phyloP scores from a whole-genome alignment of 2,888 invertebrate species.

The Uloborus plumipes region DNA sequence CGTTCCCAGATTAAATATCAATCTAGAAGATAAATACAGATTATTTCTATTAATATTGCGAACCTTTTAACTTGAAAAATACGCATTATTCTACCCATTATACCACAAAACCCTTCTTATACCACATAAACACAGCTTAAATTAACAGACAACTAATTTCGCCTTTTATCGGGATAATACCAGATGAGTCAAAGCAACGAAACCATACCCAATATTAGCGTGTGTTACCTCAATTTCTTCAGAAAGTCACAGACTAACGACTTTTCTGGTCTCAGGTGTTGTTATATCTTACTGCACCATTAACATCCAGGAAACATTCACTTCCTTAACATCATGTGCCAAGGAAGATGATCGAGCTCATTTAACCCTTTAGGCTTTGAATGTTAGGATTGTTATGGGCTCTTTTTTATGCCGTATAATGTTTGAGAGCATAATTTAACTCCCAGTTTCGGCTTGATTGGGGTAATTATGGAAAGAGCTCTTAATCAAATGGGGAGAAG shows the following conservation, averaged over 20 bases:
- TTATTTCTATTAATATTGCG: too few species aligned
- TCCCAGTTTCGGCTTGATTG: conserved; percentile 23
- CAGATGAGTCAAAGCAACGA: not conserved
- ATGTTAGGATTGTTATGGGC: too few species aligned
- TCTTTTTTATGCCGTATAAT: conserved; percentile 27
- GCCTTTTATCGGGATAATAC: too few species aligned
- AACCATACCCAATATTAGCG: not conserved
- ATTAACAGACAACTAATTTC: too few species aligned
- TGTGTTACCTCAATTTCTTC: conserved; percentile 1
- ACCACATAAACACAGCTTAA: too few species aligned
- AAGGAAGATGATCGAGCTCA: conserved; percentile 33
- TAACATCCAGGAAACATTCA: conserved; percentile 34
- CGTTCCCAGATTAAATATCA: too few species aligned
- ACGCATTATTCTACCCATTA: too few species aligned
- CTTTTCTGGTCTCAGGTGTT: conserved; percentile 43
- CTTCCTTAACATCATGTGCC: conserved; percentile 18
- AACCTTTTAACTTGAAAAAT: too few species aligned
- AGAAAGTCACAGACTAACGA: conserved; percentile 33
- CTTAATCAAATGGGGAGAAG: conserved; percentile 24
- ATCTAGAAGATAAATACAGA: too few species aligned
- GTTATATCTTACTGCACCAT: conserved; percentile 26
- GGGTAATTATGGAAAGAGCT: conserved; percentile 35
- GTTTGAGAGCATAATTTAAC: conserved; percentile 24
- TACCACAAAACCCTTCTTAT: too few species aligned
- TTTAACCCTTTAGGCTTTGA: conserved; percentile 26